Conservation (phyloP, 2,797 vertebrate genomes). For the Eospalax fontanierii region DNA sequence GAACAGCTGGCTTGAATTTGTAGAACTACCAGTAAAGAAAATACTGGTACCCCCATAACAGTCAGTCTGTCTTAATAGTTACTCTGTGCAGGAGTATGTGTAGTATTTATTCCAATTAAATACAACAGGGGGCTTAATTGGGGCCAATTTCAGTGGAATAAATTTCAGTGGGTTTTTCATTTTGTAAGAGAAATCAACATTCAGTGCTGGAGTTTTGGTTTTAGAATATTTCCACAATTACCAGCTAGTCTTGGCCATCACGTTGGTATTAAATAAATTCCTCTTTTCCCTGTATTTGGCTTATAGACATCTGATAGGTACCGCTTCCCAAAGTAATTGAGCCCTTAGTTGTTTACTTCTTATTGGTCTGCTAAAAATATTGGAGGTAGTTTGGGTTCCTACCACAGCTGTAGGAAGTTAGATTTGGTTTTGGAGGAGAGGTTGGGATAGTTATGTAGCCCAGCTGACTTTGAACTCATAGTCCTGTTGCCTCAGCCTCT, state of each 20-base stretch:
- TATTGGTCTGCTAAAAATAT: background rate
- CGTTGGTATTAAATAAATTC: background rate
- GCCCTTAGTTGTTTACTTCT: conserved; percentile 37
- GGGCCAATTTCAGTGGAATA: background rate
- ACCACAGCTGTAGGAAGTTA: background rate
- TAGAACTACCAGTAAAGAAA: background rate
- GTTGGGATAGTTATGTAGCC: background rate
- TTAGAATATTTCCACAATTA: background rate
- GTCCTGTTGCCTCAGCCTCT: background rate
- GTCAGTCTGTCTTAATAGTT: background rate
- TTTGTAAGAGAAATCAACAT: background rate
- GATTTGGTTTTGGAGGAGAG: background rate
- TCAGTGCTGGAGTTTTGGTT: background rate
- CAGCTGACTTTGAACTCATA: background rate
- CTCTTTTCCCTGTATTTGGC: background rate
- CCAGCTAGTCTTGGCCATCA: background rate
- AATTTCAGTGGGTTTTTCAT: background rate
- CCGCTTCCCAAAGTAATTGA: background rate
- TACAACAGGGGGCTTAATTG: background rate
- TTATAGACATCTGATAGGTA: background rate
- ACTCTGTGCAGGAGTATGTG: background rate
- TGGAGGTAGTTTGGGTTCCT: background rate
- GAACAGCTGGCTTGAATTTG: background rate
- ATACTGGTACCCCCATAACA: background rate
- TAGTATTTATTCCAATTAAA: conserved; percentile 14